Percentiles rank a stretch among this genome's conserved stretches.
These are phyloP conservation scores for Lepidocyrtinus sp. DNA, from an alignment of 2,888 invertebrate species.

Conservation along the genomic window DNA sequence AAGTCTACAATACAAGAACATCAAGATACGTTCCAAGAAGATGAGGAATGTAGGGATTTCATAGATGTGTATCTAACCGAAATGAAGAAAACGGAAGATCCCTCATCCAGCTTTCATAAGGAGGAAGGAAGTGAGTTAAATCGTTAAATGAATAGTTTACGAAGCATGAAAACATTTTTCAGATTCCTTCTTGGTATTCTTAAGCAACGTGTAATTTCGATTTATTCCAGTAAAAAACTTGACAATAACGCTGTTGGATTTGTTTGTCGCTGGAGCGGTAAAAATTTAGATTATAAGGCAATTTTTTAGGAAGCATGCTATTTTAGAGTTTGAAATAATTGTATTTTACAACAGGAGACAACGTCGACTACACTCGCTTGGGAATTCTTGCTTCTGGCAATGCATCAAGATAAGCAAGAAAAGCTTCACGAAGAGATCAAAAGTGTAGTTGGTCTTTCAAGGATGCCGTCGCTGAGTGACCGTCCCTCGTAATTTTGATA, in stretches of 20 bases:
- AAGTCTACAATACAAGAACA: constrained; percentile 58
- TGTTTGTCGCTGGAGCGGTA: neutral
- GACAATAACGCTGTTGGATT: constrained; percentile 27
- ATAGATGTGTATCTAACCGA: constrained; percentile 64
- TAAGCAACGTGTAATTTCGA: no score
- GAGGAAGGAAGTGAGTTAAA: constrained; percentile 60
- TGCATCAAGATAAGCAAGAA: constrained; percentile 54
- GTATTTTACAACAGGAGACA: constrained; percentile 54
- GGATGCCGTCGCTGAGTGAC: constrained; percentile 55
- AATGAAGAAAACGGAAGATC: constrained; percentile 59
- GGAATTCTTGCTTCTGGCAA: constrained; percentile 56
- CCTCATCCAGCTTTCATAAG: constrained; percentile 62
- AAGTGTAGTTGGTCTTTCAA: constrained; percentile 42
- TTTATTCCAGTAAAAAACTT: constrained; percentile 39
- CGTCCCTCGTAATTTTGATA: constrained; percentile 38
- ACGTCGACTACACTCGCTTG: constrained; percentile 56
- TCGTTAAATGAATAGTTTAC: neutral
- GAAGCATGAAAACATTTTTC: neutral
- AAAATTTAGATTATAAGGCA: neutral
- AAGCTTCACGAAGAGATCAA: constrained; percentile 63
- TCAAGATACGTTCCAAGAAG: constrained; percentile 56
- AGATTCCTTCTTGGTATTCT: neutral
- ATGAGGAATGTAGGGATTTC: constrained; percentile 61
- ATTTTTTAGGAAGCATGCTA: neutral
- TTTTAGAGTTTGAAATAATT: neutral